phyloP scores from a whole-genome alignment of 2,797 vertebrate species.

The Capromys pilorides region DNA sequence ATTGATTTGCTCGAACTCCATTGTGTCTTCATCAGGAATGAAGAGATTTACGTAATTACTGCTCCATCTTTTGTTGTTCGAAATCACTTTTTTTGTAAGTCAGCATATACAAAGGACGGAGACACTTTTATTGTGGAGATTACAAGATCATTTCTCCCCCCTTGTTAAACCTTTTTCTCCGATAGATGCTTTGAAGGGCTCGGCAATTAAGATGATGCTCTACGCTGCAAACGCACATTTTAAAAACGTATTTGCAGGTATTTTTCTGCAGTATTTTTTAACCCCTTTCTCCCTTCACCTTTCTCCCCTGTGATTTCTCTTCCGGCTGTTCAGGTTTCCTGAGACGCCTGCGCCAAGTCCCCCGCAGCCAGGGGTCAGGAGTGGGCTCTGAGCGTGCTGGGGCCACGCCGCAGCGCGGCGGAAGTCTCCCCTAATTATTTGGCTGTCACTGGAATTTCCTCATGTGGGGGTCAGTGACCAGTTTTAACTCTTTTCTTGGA shows the following conservation, averaged over 20 bases:
- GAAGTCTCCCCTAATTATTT: slow-evolving; percentile 60
- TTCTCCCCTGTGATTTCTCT: slow-evolving; percentile 49
- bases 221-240: slow-evolving; percentile 74
- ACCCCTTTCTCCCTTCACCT: slow-evolving; percentile 74
- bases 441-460: slow-evolving; percentile 21
- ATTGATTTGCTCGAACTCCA: slow-evolving; percentile 87
- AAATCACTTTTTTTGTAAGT: slow-evolving; percentile 88
- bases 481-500: slow-evolving; percentile 28
- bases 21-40: slow-evolving; percentile 89
- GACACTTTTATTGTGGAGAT: slow-evolving; percentile 87
- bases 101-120: slow-evolving; percentile 88
- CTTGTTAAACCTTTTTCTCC: slow-evolving; percentile 83
- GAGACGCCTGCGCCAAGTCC: slow-evolving; percentile 45
- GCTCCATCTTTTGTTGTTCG: slow-evolving; percentile 87
- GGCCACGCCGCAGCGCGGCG: neutral
- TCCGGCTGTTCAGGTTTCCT: slow-evolving; percentile 66
- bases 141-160: slow-evolving; percentile 85
- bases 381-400: slow-evolving; percentile 26
- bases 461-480: slow-evolving; percentile 37
- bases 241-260: slow-evolving; percentile 73
- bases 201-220: slow-evolving; percentile 79
- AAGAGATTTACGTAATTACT: slow-evolving; percentile 91
- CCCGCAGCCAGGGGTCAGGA: neutral
- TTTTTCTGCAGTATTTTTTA: slow-evolving; percentile 66
- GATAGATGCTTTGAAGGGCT: slow-evolving; percentile 81